Evolutionary conservation across 2,113 vertebrate genomes (phyloP).

Genomic region (Dasypus novemcinctus): DNA sequence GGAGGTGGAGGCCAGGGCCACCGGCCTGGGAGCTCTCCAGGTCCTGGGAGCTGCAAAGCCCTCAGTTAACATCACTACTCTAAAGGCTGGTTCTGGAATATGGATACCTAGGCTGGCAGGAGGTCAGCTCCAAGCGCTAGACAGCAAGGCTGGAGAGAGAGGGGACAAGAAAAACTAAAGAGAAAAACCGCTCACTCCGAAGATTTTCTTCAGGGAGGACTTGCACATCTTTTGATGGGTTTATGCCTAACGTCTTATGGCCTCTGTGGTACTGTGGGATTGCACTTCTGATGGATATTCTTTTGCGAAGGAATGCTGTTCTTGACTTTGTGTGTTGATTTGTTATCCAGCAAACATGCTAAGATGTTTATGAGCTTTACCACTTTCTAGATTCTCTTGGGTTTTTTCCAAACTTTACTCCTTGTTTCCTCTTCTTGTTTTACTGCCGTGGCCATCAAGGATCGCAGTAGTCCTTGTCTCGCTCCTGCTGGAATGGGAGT

Average conservation of each 20-base stretch:
- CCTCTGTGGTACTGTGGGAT: neutral
- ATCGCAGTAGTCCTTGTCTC: neutral
- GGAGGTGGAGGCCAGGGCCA: neutral
- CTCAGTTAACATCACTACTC: neutral
- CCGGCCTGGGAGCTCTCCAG: too few species aligned
- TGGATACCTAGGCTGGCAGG: neutral
- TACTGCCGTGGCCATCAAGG: neutral
- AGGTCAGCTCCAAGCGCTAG: neutral
- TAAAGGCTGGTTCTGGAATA: neutral
- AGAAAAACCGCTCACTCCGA: neutral
- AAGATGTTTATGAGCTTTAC: neutral
- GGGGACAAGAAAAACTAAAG: neutral
- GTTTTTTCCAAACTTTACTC: neutral
- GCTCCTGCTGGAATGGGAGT: neutral
- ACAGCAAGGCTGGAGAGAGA: neutral
- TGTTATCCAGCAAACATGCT: neutral
- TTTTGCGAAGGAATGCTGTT: neutral
- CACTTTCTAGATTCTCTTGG: neutral
- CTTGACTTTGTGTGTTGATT: neutral
- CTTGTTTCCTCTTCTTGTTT: conserved; percentile 20
- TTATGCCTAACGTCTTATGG: neutral
- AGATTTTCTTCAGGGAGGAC: neutral
- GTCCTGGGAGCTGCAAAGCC: neutral
- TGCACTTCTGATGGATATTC: neutral
- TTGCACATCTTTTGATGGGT: neutral